Conservation (phyloP, 2,113 vertebrate genomes). For the Rhagologus leucostigma region DNA sequence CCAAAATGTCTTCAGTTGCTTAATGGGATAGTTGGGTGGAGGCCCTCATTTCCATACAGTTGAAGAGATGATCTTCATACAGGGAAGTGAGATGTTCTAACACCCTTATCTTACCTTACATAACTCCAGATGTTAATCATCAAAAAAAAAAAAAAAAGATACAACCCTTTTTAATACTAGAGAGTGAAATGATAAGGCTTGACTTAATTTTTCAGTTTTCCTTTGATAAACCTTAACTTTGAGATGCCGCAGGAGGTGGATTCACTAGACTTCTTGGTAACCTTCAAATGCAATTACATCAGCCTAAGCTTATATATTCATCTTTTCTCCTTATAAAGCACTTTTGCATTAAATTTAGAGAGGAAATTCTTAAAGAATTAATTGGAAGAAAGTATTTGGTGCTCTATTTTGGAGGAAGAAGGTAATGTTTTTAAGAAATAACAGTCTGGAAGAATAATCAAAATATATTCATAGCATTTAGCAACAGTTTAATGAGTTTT, state of each 20-base stretch:
- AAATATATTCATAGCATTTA: not conserved
- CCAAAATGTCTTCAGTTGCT: not conserved
- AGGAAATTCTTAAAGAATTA: not conserved
- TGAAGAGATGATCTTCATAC: constrained; percentile 9
- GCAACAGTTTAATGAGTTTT: constrained; percentile 3
- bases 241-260: not conserved
- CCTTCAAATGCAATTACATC: not conserved
- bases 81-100: constrained; percentile 39
- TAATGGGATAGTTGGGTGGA: constrained; percentile 28
- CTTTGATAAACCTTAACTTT: constrained; percentile 28
- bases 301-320: not conserved
- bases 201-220: constrained; percentile 18
- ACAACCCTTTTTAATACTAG: constrained; percentile 39
- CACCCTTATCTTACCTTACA: constrained; percentile 41
- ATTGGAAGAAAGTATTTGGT: not conserved
- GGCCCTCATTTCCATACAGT: constrained; percentile 29
- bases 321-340: not conserved
- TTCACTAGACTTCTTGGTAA: not conserved
- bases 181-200: constrained; percentile 23
- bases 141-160: not conserved
- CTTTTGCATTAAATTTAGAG: not conserved
- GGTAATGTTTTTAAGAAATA: not conserved
- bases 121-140: constrained; percentile 53
- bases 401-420: not conserved
- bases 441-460: not conserved